Conservation (phyloP, 2,888 invertebrate genomes). For the Acronicta alni region DNA sequence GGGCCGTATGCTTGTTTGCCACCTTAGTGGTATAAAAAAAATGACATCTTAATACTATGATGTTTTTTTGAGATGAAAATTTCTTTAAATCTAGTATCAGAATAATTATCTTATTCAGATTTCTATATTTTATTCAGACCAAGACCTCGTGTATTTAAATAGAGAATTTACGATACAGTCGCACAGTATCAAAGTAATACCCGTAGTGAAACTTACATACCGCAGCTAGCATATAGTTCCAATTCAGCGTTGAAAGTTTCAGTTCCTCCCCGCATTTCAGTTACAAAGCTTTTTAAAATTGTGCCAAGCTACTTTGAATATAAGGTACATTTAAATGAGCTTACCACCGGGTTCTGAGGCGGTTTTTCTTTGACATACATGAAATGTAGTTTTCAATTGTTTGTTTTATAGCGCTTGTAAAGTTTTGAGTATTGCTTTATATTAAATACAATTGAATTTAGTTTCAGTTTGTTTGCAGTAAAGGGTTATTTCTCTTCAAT, state of each 20-base stretch:
- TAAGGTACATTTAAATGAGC: constrained; percentile 35
- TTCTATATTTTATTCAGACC: no score
- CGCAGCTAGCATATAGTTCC: constrained; percentile 11
- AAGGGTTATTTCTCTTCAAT: not conserved
- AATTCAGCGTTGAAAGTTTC: constrained; percentile 26
- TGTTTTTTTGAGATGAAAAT: no score
- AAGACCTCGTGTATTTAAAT: no score
- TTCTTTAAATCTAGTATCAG: no score
- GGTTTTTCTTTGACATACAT: constrained; percentile 29
- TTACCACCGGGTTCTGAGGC: constrained; percentile 18
- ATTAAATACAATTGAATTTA: not conserved
- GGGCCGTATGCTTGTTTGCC: no score
- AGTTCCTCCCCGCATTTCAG: constrained; percentile 16
- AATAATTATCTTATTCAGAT: no score
- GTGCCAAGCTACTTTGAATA: constrained; percentile 25
- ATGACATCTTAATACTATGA: no score
- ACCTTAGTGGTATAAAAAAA: no score
- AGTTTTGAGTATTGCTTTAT: constrained; percentile 7
- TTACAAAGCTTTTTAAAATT: constrained; percentile 44
- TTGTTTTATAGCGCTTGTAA: constrained; percentile 15
- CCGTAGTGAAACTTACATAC: not conserved
- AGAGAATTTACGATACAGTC: no score
- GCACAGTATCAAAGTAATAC: not conserved
- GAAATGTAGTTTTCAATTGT: constrained; percentile 24
- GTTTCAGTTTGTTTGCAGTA: not conserved